Evolutionary conservation across 2,797 vertebrate genomes (phyloP), one percentile per base, ranked within the genome.

Genomic region (Peromyscus eremicus): DNA sequence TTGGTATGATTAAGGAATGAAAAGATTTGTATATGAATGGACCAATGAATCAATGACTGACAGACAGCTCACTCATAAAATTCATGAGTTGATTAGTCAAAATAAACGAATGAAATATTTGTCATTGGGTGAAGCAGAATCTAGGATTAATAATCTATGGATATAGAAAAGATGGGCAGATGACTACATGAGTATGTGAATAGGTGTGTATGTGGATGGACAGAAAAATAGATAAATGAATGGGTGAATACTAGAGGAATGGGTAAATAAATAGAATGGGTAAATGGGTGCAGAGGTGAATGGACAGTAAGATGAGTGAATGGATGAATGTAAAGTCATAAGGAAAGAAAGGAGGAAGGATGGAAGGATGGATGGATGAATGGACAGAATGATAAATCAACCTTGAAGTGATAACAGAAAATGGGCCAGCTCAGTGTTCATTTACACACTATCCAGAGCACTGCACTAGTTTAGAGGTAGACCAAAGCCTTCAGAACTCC

Each of bases 21-120:
- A 57, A 46, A 66, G 5, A 46, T 84, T 43, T 2, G 40, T 1
- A 7, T 43, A 3, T 68, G 71, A 9, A 9, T 34, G n/a, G 32
- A n/a, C 19, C 29, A 34, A 84, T 23, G 70, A 37, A 7, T 37
- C 3, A 71, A 37, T 8, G 55, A 32, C 5, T 8, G 55, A 32
- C 5, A 86, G 37, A 27, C 2, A 66, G 21, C 62, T 25, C 68
- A 32, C 64, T 73, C 25, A 40, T 46, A 71, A 68, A 60, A 25
- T 4, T 83, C 37, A 40, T n/a, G 2, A 64, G 64, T 37, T 1
- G 32, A 27, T 27, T 43, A 34, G 55, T 89, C 21, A 25, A 86
- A 86, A 79, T 68, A 46, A 86, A 68, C 32, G 70, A 94, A 82
- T n/a, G 1, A 89, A 89, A 62, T 60, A 16, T 34, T 60, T 60